A percentile compares a stretch with the other conserved stretches of the same genome.
Conservation (phyloP, 2,113 vertebrate genomes). For the Tupaia tana region DNA sequence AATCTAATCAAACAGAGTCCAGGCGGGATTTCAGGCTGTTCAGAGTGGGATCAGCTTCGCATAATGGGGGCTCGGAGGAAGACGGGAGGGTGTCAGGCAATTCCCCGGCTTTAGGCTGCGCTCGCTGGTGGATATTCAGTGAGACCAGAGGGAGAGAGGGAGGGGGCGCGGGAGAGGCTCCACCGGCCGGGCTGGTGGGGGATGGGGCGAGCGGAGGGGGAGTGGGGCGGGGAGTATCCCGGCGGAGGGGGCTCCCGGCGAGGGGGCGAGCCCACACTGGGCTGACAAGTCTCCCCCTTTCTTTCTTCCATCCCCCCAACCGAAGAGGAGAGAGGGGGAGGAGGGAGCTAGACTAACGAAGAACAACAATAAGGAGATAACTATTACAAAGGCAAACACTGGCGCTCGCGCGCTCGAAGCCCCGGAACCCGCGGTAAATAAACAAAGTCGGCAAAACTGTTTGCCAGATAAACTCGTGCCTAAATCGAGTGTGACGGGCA, state of each 20-base stretch:
- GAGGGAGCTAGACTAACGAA: slow-evolving; percentile 84
- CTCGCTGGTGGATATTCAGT: slow-evolving; percentile 81
- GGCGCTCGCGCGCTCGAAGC: slow-evolving; percentile 84
- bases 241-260: slow-evolving; percentile 10
- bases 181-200: neutral
- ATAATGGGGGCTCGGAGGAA: slow-evolving; percentile 90
- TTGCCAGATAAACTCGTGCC: slow-evolving; percentile 89
- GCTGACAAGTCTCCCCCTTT: slow-evolving; percentile 82
- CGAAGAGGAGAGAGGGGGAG: slow-evolving; percentile 55
- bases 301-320: neutral
- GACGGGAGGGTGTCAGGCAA: slow-evolving; percentile 89
- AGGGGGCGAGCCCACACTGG: slow-evolving; percentile 80
- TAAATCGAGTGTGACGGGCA: slow-evolving; percentile 90
- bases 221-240: neutral
- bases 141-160: slow-evolving; percentile 58
- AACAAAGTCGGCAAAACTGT: slow-evolving; percentile 88
- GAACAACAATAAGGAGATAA: slow-evolving; percentile 88
- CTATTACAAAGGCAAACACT: slow-evolving; percentile 89
- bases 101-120: slow-evolving; percentile 86
- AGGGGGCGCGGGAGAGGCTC: slow-evolving; percentile 46
- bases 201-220: neutral
- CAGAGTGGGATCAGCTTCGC: slow-evolving; percentile 89
- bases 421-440: slow-evolving; percentile 87
- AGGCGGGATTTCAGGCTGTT: slow-evolving; percentile 93
- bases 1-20: slow-evolving; percentile 97